A percentile compares a stretch with the other conserved stretches of the same genome.
Conservation (phyloP, 2,113 vertebrate species). For the Otis tarda region DNA sequence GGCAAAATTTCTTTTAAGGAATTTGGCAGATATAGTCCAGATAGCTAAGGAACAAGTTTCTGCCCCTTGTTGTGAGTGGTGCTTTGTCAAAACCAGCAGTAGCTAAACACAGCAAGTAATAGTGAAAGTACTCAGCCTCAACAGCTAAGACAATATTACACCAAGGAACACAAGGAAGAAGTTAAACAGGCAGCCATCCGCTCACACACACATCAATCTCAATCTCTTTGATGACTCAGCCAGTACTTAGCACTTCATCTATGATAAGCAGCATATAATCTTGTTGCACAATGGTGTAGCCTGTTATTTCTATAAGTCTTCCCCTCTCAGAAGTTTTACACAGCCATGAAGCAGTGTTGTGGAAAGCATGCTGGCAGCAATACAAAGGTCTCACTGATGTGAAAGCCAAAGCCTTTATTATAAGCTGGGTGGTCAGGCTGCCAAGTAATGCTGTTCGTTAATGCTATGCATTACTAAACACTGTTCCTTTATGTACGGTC, state of each 20-base stretch:
- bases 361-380: slow-evolving; percentile 50
- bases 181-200: not conserved
- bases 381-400: slow-evolving; percentile 59
- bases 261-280: not conserved
- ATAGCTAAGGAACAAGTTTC: not conserved
- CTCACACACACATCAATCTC: not conserved
- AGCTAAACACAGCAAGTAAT: not conserved
- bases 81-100: not conserved
- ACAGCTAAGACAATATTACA: slow-evolving; percentile 15
- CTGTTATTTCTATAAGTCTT: slow-evolving; percentile 33
- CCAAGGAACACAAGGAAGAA: slow-evolving; percentile 13
- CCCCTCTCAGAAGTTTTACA: slow-evolving; percentile 48
- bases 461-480: slow-evolving; percentile 3
- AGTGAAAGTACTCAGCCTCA: not conserved
- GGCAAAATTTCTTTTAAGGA: not conserved
- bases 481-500: not conserved
- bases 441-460: slow-evolving; percentile 49
- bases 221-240: not conserved
- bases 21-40: not conserved
- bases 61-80: not conserved
- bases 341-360: slow-evolving; percentile 36
- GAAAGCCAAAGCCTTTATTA: slow-evolving; percentile 59
- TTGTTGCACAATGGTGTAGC: not conserved
- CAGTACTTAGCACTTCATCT: slow-evolving; percentile 17
- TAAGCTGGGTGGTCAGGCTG: slow-evolving; percentile 29